Percentiles rank a stretch among this genome's conserved stretches.
phyloP scores from a whole-genome alignment of 2,113 vertebrate genomes.

The Strix uralensis region DNA sequence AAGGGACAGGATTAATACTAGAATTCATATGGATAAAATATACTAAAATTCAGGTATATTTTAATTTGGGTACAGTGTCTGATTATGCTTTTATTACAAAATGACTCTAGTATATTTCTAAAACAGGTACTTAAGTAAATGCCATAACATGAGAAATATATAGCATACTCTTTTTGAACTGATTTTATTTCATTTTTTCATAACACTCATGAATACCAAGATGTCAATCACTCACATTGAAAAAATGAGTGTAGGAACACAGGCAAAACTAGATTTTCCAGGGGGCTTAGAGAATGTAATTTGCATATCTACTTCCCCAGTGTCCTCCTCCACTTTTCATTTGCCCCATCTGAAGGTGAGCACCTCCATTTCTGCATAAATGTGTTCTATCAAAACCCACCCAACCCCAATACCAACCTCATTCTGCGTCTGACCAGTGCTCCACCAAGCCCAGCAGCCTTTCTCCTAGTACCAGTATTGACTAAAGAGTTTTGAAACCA shows the following conservation, averaged over 20 bases:
- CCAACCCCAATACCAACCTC: not conserved
- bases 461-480: not conserved
- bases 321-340: not conserved
- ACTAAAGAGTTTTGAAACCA: not conserved
- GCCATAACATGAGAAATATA: not conserved
- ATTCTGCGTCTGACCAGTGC: not conserved
- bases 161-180: not conserved
- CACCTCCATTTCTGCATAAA: not conserved
- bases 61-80: not conserved
- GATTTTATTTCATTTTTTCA: not conserved
- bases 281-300: not conserved
- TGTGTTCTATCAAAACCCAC: not conserved
- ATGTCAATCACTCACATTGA: not conserved
- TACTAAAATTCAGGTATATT: not conserved
- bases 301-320: not conserved
- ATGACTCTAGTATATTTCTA: not conserved
- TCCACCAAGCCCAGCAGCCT: not conserved
- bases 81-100: not conserved
- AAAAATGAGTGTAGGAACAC: not conserved
- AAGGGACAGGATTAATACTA: not conserved
- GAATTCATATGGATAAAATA: not conserved
- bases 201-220: not conserved
- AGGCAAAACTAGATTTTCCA: slow-evolving; percentile 1
- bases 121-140: not conserved
- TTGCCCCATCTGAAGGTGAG: not conserved